These are phyloP conservation scores for Trogon melanurus DNA, from an alignment of 2,113 vertebrate species.

Conservation along the genomic window DNA sequence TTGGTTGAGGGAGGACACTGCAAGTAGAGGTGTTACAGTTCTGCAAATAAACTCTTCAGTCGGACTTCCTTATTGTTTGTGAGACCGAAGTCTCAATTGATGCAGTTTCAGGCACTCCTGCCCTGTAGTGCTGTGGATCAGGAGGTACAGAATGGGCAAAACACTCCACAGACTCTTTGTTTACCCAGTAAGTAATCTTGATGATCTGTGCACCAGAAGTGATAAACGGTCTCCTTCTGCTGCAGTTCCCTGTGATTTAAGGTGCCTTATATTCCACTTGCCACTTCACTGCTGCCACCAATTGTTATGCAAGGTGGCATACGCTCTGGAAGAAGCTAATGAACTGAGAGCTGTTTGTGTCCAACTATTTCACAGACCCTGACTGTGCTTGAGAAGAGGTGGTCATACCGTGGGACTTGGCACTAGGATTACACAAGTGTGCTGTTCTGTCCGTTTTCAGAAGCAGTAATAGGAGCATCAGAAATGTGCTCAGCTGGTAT, in stretches of 20 bases:
- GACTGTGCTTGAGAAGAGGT: background rate
- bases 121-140: background rate
- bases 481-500: background rate
- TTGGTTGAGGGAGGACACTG: background rate
- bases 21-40: background rate
- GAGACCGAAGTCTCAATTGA: background rate
- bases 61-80: background rate
- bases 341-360: background rate
- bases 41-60: background rate
- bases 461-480: background rate
- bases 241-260: background rate
- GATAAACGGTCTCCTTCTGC: background rate
- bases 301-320: background rate
- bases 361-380: background rate
- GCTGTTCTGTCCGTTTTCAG: background rate
- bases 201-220: background rate
- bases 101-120: background rate
- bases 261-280: background rate
- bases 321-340: background rate
- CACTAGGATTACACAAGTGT: background rate
- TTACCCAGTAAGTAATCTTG: background rate
- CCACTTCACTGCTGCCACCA: background rate
- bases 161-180: background rate
- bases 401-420: fast-evolving
- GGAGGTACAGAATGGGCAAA: background rate